A percentile compares a stretch with the other conserved stretches of the same genome.
Conservation (phyloP, 2,888 invertebrate genomes). For the Andrena haemorrhoa region DNA sequence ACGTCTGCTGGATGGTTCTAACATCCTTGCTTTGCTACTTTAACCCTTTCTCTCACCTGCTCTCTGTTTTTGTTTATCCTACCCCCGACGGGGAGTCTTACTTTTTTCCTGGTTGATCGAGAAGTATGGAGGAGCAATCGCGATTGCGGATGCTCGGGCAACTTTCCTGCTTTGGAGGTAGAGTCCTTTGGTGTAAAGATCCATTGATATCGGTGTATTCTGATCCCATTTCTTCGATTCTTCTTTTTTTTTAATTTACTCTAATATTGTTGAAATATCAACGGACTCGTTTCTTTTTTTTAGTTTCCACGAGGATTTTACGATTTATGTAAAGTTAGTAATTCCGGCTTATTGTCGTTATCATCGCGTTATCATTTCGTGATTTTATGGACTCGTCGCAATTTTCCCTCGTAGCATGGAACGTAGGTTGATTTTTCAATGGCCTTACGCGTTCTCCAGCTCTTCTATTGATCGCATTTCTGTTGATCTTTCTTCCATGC, state of each 20-base stretch:
- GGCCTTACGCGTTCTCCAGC: slow-evolving; percentile 22
- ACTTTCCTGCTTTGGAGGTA: neutral
- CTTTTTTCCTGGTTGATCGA: neutral
- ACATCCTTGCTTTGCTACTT: slow-evolving; percentile 44
- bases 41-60: slow-evolving; percentile 50
- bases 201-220: neutral
- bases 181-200: neutral
- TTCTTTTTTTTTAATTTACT: too few relatives aligned
- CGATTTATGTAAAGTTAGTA: too few relatives aligned
- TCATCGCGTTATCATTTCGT: neutral
- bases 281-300: too few relatives aligned
- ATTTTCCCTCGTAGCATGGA: slow-evolving; percentile 9
- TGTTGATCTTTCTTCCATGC: slow-evolving; percentile 52
- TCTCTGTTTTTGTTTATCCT: slow-evolving; percentile 7
- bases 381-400: neutral
- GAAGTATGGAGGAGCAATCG: neutral
- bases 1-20: slow-evolving; percentile 66
- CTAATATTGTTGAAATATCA: too few relatives aligned
- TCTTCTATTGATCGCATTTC: slow-evolving; percentile 45
- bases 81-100: too few relatives aligned
- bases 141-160: neutral
- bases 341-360: neutral
- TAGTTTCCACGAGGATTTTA: too few relatives aligned
- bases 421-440: slow-evolving; percentile 25
- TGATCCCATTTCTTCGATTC: too few relatives aligned